Evolutionary conservation across 2,888 invertebrate species (phyloP), one percentile per base, ranked within the genome.

Genomic region (Meteorus cinctellus): DNA sequence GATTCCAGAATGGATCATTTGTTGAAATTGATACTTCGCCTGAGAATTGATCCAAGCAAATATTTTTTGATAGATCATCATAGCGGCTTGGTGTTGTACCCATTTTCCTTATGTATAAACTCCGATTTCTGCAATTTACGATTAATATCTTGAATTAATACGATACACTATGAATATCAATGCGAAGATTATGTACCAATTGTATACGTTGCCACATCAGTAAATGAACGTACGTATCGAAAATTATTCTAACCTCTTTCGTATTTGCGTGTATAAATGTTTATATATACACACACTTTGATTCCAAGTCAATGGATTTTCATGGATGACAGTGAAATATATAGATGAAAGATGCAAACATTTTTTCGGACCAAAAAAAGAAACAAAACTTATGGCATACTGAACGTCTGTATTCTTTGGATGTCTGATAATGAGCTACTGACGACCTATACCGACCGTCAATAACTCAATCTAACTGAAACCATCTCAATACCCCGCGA

Each of bases 1-100:
- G 94, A 88, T 97, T 97, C 99, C 99, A 99, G 89, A 97, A 98
- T 0, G 95, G 95, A 88, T 97, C 96, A 88, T 97, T 96, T 8
- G 94, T 92, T 5, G 95, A 92, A 82, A 99, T 95, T 51, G 94
- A 91, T 80, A 97, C 95, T 51, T 92, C 92, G 0, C 96, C 95
- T 79, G 95, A 95, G 88, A 98, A 96, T 79, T 93, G 92, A 78
- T 92, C 91, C 67, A 98, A 91, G 86, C 95, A 93, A 85, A 95
- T 95, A 90, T 98, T 98, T 79, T 92, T 93, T 34, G 94, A 92
- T 81, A 98, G 91, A 87, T 98, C 96, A 72, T 94, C 92, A 86
- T 95, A 94, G 82, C 93, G 93, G 90, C 96, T 96, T 79, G 95
- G 92, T 83, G 95, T 93, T 76, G 95, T 93, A 82, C 97, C 97